These are phyloP conservation scores for Atherix ibis DNA, from an alignment of 2,888 invertebrate genomes.

Conservation along the genomic window DNA sequence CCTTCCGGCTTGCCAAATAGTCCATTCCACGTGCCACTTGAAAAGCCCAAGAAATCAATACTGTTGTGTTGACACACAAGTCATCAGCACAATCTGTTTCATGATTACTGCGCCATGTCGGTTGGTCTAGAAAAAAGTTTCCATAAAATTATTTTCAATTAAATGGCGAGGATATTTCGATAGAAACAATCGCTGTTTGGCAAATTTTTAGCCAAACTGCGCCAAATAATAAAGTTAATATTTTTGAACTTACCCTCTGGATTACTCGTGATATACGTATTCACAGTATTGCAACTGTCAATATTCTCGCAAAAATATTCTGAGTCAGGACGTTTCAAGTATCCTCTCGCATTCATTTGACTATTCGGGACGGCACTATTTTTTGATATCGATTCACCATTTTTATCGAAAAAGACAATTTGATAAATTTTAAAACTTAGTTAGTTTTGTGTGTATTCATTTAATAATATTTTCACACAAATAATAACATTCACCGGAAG, in stretches of 20 bases:
- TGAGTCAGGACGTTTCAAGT: slow-evolving; percentile 24
- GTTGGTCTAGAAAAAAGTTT: too few relatives aligned
- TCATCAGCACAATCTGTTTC: slow-evolving; percentile 51
- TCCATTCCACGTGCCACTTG: slow-evolving; percentile 94
- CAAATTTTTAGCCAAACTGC: too few relatives aligned
- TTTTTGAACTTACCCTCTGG: too few relatives aligned
- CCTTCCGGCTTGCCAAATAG: slow-evolving; percentile 75
- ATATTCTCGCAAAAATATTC: slow-evolving; percentile 23
- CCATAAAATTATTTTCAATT: too few relatives aligned
- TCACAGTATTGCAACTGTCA: slow-evolving; percentile 29
- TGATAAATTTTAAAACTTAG: too few relatives aligned
- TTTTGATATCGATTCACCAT: slow-evolving; percentile 6
- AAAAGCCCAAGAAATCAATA: slow-evolving; percentile 78
- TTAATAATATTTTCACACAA: neutral
- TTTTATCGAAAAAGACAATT: too few relatives aligned
- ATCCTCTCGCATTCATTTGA: slow-evolving; percentile 21
- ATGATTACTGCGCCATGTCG: slow-evolving; percentile 67
- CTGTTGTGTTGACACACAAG: slow-evolving; percentile 59
- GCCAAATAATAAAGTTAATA: too few relatives aligned
- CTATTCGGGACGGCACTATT: slow-evolving; percentile 7
- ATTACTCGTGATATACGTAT: slow-evolving; percentile 27
- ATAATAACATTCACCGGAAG: neutral
- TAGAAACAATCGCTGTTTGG: too few relatives aligned
- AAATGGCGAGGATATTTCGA: too few relatives aligned
- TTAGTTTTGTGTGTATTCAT: too few relatives aligned